A percentile compares a stretch with the other conserved stretches of the same genome.
Conservation (phyloP, 1,140 invertebrate species). For the Drosophila virilis region DNA sequence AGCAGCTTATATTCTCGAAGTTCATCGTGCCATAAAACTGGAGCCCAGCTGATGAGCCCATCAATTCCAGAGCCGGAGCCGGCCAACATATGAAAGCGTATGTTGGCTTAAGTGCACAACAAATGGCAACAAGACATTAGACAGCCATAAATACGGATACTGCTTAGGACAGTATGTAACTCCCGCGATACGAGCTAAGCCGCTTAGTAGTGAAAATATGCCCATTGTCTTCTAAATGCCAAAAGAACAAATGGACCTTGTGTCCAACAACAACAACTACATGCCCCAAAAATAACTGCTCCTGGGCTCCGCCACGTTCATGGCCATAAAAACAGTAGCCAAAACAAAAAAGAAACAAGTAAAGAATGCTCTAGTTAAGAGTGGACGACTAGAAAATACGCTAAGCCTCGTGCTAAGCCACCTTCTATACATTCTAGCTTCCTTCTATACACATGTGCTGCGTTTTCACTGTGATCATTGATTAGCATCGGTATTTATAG, state of each 20-base stretch:
- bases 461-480: no score
- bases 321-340: constrained; percentile 56
- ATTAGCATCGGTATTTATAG: no score
- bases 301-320: background rate
- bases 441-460: no score
- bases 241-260: constrained; percentile 28
- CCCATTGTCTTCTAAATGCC: constrained; percentile 30
- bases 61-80: constrained; percentile 20
- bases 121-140: constrained; percentile 63
- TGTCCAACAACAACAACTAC: constrained; percentile 10
- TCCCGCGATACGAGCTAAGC: constrained; percentile 42
- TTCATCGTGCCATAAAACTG: constrained; percentile 44
- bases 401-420: background rate
- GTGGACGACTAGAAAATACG: background rate
- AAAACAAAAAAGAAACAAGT: constrained; percentile 28
- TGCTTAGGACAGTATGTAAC: constrained; percentile 16
- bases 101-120: constrained; percentile 50
- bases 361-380: background rate
- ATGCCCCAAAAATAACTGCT: constrained; percentile 14
- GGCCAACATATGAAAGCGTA: constrained; percentile 15
- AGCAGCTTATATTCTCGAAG: constrained; percentile 25
- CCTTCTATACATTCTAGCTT: no score
- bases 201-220: constrained; percentile 54
- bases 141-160: constrained; percentile 61
- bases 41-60: constrained; percentile 29